Conservation (phyloP, 2,797 vertebrate genomes). For the Percopsis omiscomaycus region DNA sequence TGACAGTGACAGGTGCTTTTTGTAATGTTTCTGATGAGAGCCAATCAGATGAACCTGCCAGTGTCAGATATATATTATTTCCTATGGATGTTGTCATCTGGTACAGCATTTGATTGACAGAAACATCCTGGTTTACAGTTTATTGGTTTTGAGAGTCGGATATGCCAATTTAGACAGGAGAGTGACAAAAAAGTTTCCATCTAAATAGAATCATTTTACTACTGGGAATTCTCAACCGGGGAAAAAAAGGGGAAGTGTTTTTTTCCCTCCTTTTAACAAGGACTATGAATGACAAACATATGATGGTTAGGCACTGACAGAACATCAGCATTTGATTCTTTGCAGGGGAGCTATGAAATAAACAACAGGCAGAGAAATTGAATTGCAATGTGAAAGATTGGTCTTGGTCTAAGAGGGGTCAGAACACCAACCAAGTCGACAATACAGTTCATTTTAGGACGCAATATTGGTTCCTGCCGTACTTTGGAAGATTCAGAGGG, state of each 20-base stretch:
- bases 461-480: conserved; percentile 9
- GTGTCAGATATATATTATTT: conserved; percentile 57
- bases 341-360: conserved; percentile 86
- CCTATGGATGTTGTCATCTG: conserved; percentile 84
- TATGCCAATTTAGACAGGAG: conserved; percentile 94
- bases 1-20: conserved; percentile 80
- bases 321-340: conserved; percentile 89
- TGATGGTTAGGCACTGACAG: conserved; percentile 85
- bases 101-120: conserved; percentile 90
- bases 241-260: conserved; percentile 77
- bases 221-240: conserved; percentile 89
- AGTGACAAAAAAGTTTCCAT: conserved; percentile 94
- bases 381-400: conserved; percentile 82
- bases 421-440: conserved; percentile 27
- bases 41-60: conserved; percentile 76
- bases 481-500: background rate
- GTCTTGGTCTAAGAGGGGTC: conserved; percentile 47
- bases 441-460: conserved; percentile 23
- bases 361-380: conserved; percentile 86
- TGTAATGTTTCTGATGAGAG: conserved; percentile 80
- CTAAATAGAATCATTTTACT: conserved; percentile 94
- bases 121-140: conserved; percentile 93
- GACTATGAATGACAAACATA: conserved; percentile 92
- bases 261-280: conserved; percentile 81
- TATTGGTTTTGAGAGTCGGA: conserved; percentile 92